These are phyloP conservation scores for Aethes cnicana DNA, from an alignment of 2,888 invertebrate genomes.

Conservation along the genomic window DNA sequence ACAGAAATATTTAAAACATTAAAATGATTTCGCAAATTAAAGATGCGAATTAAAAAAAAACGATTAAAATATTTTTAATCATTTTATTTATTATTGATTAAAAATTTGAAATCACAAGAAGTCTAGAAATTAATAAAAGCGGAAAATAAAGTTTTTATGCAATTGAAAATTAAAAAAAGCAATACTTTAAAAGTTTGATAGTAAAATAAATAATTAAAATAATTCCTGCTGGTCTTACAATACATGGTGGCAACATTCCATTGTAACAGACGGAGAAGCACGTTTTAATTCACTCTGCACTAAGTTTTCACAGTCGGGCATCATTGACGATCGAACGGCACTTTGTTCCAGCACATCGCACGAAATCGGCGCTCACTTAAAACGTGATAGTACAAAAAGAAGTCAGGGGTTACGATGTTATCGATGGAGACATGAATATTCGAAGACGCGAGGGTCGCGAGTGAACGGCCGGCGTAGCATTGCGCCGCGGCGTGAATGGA, in stretches of 20 bases:
- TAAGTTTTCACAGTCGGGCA: conserved; percentile 65
- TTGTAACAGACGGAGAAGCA: conserved; percentile 61
- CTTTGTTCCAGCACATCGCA: conserved; percentile 73
- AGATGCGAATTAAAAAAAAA: too few species aligned
- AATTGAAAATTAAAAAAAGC: not conserved
- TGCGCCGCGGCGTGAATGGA: conserved; percentile 78
- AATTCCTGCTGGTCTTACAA: conserved; percentile 71
- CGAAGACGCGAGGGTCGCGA: conserved; percentile 82
- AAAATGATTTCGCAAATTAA: too few species aligned
- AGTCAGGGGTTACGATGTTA: conserved; percentile 81
- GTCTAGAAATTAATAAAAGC: conserved; percentile 1
- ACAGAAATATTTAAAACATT: too few species aligned
- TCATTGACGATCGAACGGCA: conserved; percentile 61
- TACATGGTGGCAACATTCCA: conserved; percentile 70
- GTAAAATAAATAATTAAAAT: conserved; percentile 34
- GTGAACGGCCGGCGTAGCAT: conserved; percentile 75
- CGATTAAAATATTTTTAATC: too few species aligned
- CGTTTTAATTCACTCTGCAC: conserved; percentile 72
- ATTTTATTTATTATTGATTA: too few species aligned
- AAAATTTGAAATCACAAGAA: too few species aligned
- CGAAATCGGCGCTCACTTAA: conserved; percentile 73
- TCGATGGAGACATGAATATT: conserved; percentile 81
- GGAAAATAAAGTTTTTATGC: too few species aligned
- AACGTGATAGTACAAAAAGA: conserved; percentile 78
- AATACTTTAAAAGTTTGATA: not conserved